phyloP scores from a whole-genome alignment of 2,888 invertebrate genomes.

The Sphaeridia pumilis region DNA sequence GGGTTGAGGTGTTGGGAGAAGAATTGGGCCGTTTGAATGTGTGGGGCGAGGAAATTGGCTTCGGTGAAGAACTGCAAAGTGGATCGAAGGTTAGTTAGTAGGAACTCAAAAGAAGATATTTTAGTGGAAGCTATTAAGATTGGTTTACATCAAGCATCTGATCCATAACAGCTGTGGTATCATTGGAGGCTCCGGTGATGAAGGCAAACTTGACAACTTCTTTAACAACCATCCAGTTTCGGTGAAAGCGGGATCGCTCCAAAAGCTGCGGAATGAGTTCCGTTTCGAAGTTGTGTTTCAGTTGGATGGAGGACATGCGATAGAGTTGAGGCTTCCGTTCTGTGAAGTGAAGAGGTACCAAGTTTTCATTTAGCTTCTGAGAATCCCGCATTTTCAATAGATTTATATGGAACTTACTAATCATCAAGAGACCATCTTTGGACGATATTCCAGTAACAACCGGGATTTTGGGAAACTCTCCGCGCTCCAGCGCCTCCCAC shows the following conservation, averaged over 20 bases:
- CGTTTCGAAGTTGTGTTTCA: slow-evolving; percentile 32
- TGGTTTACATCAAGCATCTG: slow-evolving; percentile 36
- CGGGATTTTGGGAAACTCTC: slow-evolving; percentile 50
- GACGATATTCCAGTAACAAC: slow-evolving; percentile 57
- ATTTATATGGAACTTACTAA: no score
- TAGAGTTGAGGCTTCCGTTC: slow-evolving; percentile 31
- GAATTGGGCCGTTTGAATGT: slow-evolving; percentile 46
- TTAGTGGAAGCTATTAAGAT: no score
- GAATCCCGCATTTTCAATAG: no score
- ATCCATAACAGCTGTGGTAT: slow-evolving; percentile 34
- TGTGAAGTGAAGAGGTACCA: no score
- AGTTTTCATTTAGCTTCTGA: no score
- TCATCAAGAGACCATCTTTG: slow-evolving; percentile 52
- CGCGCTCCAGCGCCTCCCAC: slow-evolving; percentile 44
- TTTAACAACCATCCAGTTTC: slow-evolving; percentile 30
- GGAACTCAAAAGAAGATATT: no score
- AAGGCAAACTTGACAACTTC: slow-evolving; percentile 36
- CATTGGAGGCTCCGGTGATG: slow-evolving; percentile 34
- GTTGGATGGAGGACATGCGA: slow-evolving; percentile 28
- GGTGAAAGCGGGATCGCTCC: slow-evolving; percentile 30
- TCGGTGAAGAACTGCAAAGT: slow-evolving; percentile 47
- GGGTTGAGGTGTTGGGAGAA: slow-evolving; percentile 36
- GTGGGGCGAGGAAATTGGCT: slow-evolving; percentile 47
- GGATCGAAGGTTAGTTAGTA: no score
- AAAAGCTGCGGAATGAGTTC: slow-evolving; percentile 31